Conservation (phyloP, 1,140 invertebrate species). For the Atta cephalotes region DNA sequence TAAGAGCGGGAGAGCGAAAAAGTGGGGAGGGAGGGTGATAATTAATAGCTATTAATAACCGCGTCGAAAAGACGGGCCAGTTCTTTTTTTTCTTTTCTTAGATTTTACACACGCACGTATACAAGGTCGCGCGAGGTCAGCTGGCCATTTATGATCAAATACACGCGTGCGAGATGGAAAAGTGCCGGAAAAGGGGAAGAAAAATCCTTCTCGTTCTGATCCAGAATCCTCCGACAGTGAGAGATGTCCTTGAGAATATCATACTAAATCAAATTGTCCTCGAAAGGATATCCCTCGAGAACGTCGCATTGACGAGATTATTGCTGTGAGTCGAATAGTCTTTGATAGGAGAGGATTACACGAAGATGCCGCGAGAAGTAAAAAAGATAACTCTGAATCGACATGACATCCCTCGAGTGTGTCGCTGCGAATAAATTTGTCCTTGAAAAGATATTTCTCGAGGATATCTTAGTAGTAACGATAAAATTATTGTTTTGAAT, state of each 20-base stretch:
- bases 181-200: slow-evolving; percentile 26
- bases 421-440: slow-evolving; percentile 13
- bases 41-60: slow-evolving; percentile 57
- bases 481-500: slow-evolving; percentile 19
- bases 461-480: neutral
- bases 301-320: neutral
- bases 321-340: slow-evolving; percentile 16
- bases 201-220: slow-evolving; percentile 22
- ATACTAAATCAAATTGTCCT: neutral
- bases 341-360: neutral
- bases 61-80: slow-evolving; percentile 70
- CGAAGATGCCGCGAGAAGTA: neutral
- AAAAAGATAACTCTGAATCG: slow-evolving; percentile 2
- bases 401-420: neutral
- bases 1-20: neutral
- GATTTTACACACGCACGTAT: slow-evolving; percentile 63
- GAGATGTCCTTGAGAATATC: neutral
- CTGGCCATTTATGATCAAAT: slow-evolving; percentile 56
- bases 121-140: slow-evolving; percentile 54
- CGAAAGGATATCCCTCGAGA: slow-evolving; percentile 11
- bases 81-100: slow-evolving; percentile 61
- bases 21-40: slow-evolving; percentile 31
- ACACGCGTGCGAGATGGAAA: slow-evolving; percentile 20
- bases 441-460: slow-evolving; percentile 9
- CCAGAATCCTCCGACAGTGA: neutral